These are phyloP conservation scores for Oryzias curvinotus DNA, from an alignment of 2,113 vertebrate species.

Conservation along the genomic window DNA sequence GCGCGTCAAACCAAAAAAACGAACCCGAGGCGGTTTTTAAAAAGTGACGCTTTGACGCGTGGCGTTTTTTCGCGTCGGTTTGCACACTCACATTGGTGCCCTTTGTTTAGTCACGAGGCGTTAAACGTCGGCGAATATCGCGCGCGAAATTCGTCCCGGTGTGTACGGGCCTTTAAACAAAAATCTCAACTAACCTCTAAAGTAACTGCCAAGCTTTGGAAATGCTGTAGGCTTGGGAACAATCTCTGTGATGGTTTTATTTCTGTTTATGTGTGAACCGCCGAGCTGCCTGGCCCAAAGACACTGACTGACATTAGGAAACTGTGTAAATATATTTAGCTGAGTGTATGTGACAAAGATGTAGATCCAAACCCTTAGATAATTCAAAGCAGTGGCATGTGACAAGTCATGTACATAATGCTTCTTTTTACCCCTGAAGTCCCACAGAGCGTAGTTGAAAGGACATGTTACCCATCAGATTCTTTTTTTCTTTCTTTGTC, in stretches of 20 bases:
- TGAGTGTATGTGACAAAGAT: background rate
- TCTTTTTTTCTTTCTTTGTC: conserved; percentile 6
- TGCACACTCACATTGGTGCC: no score
- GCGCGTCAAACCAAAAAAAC: no score
- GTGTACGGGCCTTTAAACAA: no score
- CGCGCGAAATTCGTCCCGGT: no score
- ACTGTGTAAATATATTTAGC: conserved; percentile 30
- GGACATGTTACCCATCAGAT: conserved; percentile 51
- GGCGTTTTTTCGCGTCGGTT: no score
- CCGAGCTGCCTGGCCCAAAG: conserved; percentile 1
- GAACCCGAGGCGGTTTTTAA: no score
- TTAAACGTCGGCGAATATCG: no score
- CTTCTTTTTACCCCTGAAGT: conserved; percentile 38
- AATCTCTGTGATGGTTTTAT: no score
- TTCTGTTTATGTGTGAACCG: background rate
- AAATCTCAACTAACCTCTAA: no score
- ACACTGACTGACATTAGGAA: conserved; percentile 36
- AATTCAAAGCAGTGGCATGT: conserved; percentile 55
- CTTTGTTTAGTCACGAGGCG: no score
- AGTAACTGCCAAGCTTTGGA: conserved; percentile 2
- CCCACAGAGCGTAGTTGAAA: conserved; percentile 61
- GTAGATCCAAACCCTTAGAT: conserved; percentile 10
- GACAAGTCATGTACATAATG: conserved; percentile 39
- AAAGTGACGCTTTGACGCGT: no score
- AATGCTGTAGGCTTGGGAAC: background rate